A percentile compares a stretch with the other conserved stretches of the same genome.
Evolutionary conservation across 37 sponge, comb jelly and placozoan genomes (phyloP).

Genomic region (Ianthella basta): DNA sequence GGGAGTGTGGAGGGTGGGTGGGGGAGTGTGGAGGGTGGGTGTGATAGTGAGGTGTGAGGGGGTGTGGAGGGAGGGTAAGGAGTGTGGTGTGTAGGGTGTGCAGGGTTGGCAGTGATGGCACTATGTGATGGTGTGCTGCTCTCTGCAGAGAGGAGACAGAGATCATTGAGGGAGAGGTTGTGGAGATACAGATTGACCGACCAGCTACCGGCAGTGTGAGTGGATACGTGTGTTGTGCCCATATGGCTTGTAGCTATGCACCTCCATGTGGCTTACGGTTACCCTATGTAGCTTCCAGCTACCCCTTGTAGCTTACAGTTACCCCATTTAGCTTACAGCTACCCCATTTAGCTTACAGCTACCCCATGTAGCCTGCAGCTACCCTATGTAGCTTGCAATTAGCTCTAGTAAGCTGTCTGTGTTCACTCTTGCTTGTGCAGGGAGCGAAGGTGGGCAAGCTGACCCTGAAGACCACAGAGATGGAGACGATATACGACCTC

Average conservation of each 20-base stretch:
- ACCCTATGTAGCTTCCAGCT: neutral
- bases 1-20: neutral
- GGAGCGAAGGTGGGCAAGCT: slow-evolving; percentile 96
- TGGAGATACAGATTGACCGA: slow-evolving; percentile 95
- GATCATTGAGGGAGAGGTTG: slow-evolving; percentile 99
- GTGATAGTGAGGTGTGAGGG: slow-evolving; percentile 1
- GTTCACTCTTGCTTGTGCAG: slow-evolving; percentile 20
- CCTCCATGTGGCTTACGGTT: neutral
- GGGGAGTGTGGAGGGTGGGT: neutral
- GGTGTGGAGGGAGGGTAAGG: neutral
- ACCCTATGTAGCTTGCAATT: neutral
- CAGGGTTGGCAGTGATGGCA: neutral
- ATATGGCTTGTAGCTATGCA: too few species aligned
- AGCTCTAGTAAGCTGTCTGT: neutral
- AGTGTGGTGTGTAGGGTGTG: too few species aligned
- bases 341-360: too few species aligned
- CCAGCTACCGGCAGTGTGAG: slow-evolving; percentile 92
- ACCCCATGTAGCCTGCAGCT: neutral
- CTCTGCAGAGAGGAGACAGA: slow-evolving; percentile 91
- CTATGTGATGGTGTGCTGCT: neutral
- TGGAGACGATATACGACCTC: slow-evolving; percentile 98
- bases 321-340: neutral
- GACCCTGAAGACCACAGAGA: slow-evolving; percentile 97
- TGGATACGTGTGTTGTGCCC: too few species aligned
- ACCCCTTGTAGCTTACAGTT: neutral